Conservation (phyloP, 1,140 invertebrate species). For the Octopus sinensis region DNA sequence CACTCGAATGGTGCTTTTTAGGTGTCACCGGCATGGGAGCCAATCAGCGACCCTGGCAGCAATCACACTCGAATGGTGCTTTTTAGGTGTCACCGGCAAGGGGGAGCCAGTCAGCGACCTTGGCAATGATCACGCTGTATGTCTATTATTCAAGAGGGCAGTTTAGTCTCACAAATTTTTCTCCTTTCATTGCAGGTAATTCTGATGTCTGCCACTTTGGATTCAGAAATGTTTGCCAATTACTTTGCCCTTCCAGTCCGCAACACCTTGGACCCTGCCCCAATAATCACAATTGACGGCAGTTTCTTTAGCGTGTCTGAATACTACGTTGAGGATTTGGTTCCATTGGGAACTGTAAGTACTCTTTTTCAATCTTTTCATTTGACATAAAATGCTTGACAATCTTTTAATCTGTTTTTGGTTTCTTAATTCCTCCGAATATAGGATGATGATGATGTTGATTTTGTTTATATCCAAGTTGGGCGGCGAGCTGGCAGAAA, state of each 20-base stretch:
- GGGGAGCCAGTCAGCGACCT: no score
- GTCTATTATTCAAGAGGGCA: neutral
- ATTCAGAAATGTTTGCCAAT: slow-evolving; percentile 48
- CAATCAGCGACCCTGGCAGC: no score
- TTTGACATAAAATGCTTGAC: neutral
- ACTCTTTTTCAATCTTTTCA: slow-evolving; percentile 3
- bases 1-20: no score
- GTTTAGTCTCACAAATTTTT: neutral
- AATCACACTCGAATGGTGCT: no score
- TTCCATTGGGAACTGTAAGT: slow-evolving; percentile 39
- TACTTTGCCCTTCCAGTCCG: slow-evolving; percentile 50
- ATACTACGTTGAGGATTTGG: slow-evolving; percentile 51
- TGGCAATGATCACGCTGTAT: no score
- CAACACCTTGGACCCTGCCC: slow-evolving; percentile 44
- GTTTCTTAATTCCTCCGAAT: no score
- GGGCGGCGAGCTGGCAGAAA: no score
- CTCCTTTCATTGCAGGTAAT: slow-evolving; percentile 36
- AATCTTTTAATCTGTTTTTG: neutral
- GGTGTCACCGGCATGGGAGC: no score
- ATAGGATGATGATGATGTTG: no score
- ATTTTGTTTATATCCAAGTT: no score
- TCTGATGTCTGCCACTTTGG: slow-evolving; percentile 57
- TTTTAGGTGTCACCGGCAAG: no score
- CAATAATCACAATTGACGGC: slow-evolving; percentile 49
- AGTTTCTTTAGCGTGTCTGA: slow-evolving; percentile 43